Conservation (phyloP, 2,888 invertebrate species). For the Plutella xylostella region DNA sequence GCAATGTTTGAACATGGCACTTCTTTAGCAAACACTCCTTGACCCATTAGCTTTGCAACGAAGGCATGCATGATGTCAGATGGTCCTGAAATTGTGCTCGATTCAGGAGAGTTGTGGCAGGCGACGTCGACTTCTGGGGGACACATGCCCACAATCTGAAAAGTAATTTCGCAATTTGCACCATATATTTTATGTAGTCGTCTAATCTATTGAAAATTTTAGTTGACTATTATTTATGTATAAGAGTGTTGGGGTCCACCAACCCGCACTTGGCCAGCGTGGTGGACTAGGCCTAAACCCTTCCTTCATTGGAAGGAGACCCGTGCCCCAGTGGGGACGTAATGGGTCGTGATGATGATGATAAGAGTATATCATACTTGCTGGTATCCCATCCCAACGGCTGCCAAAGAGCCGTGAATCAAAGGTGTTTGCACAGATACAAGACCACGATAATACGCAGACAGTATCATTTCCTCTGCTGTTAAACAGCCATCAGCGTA, state of each 20-base stretch:
- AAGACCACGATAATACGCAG: conserved; percentile 82
- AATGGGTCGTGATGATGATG: too few species aligned
- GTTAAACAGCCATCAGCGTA: conserved; percentile 91
- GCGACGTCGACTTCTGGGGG: conserved; percentile 74
- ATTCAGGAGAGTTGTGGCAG: conserved; percentile 79
- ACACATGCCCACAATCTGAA: conserved; percentile 12
- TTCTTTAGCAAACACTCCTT: conserved; percentile 25
- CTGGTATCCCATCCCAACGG: conserved; percentile 74
- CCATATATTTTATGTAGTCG: too few species aligned
- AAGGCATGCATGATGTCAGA: conserved; percentile 63
- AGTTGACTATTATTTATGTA: too few species aligned
- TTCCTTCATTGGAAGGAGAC: too few species aligned
- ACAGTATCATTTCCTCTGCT: conserved; percentile 81
- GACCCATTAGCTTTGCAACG: conserved; percentile 40
- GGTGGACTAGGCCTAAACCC: too few species aligned
- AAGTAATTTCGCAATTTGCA: too few species aligned
- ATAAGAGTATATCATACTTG: conserved; percentile 30
- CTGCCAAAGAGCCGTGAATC: conserved; percentile 84
- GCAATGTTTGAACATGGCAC: conserved; percentile 78
- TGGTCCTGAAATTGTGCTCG: conserved; percentile 80
- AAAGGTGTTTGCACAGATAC: conserved; percentile 73
- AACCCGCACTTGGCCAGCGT: too few species aligned
- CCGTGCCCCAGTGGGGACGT: too few species aligned
- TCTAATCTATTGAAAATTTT: too few species aligned
- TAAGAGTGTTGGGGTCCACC: too few species aligned